Percentiles rank a stretch among this genome's conserved stretches.
Conservation (phyloP, 2,797 vertebrate species). For the Tinamus major region DNA sequence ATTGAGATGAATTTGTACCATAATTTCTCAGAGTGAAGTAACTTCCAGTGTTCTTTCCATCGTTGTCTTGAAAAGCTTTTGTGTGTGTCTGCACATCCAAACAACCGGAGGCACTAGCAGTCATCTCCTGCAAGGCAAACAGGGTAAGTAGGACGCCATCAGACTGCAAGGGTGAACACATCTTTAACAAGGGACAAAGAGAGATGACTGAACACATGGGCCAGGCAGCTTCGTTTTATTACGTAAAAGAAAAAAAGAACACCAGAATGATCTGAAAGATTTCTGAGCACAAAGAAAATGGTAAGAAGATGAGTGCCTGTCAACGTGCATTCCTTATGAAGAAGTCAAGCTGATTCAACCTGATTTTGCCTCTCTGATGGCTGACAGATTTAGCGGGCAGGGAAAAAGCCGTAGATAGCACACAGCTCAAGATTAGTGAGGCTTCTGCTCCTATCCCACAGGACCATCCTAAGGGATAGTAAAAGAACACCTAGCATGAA, state of each 20-base stretch:
- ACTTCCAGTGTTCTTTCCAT: conserved; percentile 13
- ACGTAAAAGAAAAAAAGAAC: neutral
- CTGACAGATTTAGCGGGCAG: neutral
- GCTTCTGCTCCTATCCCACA: neutral
- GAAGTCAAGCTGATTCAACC: neutral
- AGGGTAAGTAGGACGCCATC: neutral
- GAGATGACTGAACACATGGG: too few species aligned
- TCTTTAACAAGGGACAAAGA: too few species aligned
- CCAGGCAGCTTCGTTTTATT: neutral
- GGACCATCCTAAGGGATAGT: fast-evolving
- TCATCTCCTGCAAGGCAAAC: neutral
- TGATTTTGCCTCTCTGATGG: neutral
- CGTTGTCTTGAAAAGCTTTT: neutral
- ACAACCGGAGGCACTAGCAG: neutral
- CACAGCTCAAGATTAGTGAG: neutral
- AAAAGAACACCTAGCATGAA: neutral
- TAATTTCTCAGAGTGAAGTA: conserved; percentile 31
- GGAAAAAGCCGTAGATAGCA: neutral
- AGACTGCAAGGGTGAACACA: neutral
- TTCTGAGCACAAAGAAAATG: neutral
- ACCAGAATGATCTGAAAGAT: neutral
- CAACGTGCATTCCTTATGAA: neutral
- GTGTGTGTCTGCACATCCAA: neutral
- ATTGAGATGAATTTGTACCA: conserved; percentile 36
- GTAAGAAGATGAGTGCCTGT: neutral